Conservation (phyloP, 1,140 invertebrate genomes). For the Triops cancriformis region DNA sequence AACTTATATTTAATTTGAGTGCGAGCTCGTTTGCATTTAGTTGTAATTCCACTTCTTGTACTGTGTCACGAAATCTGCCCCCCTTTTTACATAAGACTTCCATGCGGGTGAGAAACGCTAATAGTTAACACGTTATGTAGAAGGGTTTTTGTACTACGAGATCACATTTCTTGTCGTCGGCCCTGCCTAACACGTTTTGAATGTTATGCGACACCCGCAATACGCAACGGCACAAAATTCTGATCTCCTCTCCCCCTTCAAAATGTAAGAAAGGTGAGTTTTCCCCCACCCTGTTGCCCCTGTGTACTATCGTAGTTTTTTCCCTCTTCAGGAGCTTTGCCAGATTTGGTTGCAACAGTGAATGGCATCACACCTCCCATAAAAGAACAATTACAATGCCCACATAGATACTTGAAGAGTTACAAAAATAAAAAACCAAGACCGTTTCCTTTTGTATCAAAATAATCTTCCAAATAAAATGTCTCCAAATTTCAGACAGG, state of each 20-base stretch:
- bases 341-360: not conserved
- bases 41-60: not conserved
- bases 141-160: conserved; percentile 13
- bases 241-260: not conserved
- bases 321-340: not conserved
- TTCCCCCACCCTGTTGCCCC: conserved; percentile 2
- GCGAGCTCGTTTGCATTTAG: not conserved
- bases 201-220: not conserved
- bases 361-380: not conserved
- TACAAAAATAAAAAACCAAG: not conserved
- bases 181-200: not conserved
- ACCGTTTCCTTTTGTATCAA: not conserved
- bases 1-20: too few species aligned
- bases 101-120: not conserved
- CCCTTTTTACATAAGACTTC: not conserved
- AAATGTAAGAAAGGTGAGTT: conserved; percentile 2
- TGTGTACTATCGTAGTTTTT: not conserved
- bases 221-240: not conserved
- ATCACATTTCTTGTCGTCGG: not conserved
- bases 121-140: not conserved
- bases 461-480: not conserved
- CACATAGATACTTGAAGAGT: not conserved
- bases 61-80: not conserved
- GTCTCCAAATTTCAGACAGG: not conserved
- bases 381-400: not conserved